Base-by-base conservation (phyloP, 2,888 invertebrate genomes). In the Rotaria macrura region DNA sequence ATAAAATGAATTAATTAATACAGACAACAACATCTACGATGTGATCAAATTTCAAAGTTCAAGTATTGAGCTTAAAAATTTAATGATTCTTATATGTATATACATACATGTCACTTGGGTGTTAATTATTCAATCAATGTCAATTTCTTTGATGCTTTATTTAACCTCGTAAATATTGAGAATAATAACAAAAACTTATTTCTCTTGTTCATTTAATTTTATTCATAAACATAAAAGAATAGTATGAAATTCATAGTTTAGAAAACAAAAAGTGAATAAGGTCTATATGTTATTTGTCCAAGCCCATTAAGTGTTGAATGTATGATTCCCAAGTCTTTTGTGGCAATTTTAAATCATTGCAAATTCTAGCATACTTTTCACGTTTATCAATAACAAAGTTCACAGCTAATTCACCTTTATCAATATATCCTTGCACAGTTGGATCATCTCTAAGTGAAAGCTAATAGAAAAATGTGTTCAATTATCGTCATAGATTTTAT, bases 351-450 rank as follows among this genome's bases (percentile, higher is more conserved):
- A 65, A 65, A 20, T 38, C 20, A 25, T 43, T 43, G n/a, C 79
- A 79, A 43, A 43, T 12, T 3, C 43, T 43, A n/a, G 25, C 79
- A 43, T 79, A 4, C 34, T n/a, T 79, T 25, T 43, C 43, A 79
- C 79, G 79, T n/a, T 25, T 79, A 43, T 43, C 25, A 43, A 79
- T 79, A 25, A 79, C 79, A 79, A n/a, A 79, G 25, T 79, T 79
- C n/a, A 79, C 79, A 25, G 79, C 79, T 43, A 43, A 25, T 79
- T 79, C 79, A 79, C 79, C 79, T 43, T 79, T 79, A 25, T 79
- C 43, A 6, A 79, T n/a, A 43, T 79, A 79, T 40, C n/a, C n/a
- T 79, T 79, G 79, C 25, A 79, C 34, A 2, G n/a, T 43, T 43
- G 79, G 79, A 79, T 79, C 79, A 79, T 43, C 79, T 79, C 43